Base-by-base conservation (phyloP, 2,113 vertebrate species). In the Cyprinodon tularosa region DNA sequence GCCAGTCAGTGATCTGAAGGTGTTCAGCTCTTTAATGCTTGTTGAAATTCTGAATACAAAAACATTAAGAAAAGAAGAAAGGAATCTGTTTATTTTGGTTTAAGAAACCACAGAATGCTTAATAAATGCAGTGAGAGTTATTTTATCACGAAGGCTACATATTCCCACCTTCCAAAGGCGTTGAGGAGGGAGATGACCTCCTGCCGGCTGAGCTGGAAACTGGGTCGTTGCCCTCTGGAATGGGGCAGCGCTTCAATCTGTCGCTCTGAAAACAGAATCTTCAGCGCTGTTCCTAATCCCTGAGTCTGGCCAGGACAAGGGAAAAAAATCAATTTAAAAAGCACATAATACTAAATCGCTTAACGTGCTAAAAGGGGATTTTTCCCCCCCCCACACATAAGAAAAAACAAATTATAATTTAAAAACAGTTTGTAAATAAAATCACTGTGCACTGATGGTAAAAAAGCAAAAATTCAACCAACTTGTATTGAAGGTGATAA, bases 121-220 rank as follows among this genome's bases (percentile, higher is more conserved):
- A n/a, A 9, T 57, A 20, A 3, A 57, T 15, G 17, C 6, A 20
- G n/a, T n/a, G 9, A 8, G 9, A 57, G 15, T 20, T 57, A 8
- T 50, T 38, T 17, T 2, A 15, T 44, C 12, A 9, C 11, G 39
- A 29, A 36, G 29, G 4, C 1, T 10, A 57, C 12, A 22, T 36
- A 39, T 17, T 47, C n/a, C 88, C 74, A 97, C 97, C 97, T 96
- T 83, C 96, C 97, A 68, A 99, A 97, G 73, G 97, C 96, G 67
- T 98, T 98, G 80, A 98, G 92, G 70, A 99, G 93, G 38, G 97
- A 96, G 66, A 98, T 96, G 0, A 96, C 95, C 90, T 98, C 97
- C 87, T 98, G 97, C 66, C 97, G 95, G 42, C 89, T 97, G 66
- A 98, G 94, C 86, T 96, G 95, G 90, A 99, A 98, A 14, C 91